These are phyloP conservation scores for Meriones unguiculatus DNA, from an alignment of 2,113 vertebrate species.

Conservation along the genomic window DNA sequence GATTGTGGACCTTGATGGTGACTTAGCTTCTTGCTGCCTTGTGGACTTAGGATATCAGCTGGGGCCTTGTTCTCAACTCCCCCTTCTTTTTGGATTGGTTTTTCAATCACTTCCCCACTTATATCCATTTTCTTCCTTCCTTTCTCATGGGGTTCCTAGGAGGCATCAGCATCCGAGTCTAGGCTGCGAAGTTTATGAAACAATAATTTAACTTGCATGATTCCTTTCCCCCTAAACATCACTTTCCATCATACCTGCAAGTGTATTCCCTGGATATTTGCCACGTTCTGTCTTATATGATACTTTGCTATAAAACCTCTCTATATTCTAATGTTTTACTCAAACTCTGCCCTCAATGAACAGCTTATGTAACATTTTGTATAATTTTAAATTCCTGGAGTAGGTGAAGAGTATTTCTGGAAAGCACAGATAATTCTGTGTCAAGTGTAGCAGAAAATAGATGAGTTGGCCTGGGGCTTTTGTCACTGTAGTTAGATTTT, in stretches of 20 bases:
- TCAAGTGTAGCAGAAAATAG: constrained; percentile 49
- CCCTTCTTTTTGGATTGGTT: background rate
- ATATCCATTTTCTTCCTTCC: background rate
- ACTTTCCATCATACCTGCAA: background rate
- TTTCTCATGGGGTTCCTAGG: background rate
- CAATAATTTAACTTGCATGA: background rate
- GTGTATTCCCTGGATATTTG: background rate
- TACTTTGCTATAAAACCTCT: background rate
- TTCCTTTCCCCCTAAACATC: background rate
- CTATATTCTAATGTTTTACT: constrained; percentile 53
- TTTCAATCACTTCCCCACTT: background rate
- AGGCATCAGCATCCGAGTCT: background rate
- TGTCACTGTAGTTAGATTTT: background rate
- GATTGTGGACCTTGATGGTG: background rate
- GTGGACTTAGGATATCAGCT: background rate
- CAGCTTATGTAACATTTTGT: constrained; percentile 46
- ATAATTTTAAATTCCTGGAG: constrained; percentile 48
- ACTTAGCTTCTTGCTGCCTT: background rate
- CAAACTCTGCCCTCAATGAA: constrained; percentile 10
- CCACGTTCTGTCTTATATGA: background rate
- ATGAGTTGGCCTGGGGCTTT: background rate
- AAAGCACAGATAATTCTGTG: constrained; percentile 55
- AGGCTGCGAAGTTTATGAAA: background rate
- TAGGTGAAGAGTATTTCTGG: constrained; percentile 58
- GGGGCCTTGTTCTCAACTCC: background rate